Base-by-base conservation (phyloP, 2,797 vertebrate species). In the Falco columbarius region DNA sequence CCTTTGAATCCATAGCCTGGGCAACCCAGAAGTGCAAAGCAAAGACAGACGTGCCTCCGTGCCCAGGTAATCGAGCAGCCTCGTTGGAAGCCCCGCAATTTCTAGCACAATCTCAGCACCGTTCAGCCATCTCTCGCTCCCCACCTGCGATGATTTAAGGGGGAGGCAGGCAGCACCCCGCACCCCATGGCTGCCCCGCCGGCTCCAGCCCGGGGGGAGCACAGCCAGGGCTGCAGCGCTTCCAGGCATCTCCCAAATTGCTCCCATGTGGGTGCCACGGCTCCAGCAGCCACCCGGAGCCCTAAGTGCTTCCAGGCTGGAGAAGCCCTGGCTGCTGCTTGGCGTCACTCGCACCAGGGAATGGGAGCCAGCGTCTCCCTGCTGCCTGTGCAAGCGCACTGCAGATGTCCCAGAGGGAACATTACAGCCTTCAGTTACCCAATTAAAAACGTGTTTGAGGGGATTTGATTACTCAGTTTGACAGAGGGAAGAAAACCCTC, bases 31-130 rank as follows among this genome's bases (percentile, higher is more conserved):
- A 30, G 5, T n/a, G 15, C 34, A 10, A 38, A 70, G 26, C 32
- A 0, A 10, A 40, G 8, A 3, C 34, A 2, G 14, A 29, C 0
- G 6, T 2, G 10, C 30, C 81, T 51, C 58, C 32, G 3, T 3
- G 2, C 10, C 7, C 29, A 5, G 29, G 14, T 19, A 12, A 12
- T 44, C 63, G 24, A 9, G 44, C 0, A 0, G 8, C 59, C 63
- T 54, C 26, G 1, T 1, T 23, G 34, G 30, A 40, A 61, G 71
- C 9, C n/a, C 38, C n/a, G 1, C 0, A 34, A n/a, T 9, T 84
- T 54, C 47, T 19, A 34, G 38, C 26, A 10, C 32, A 36, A n/a
- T 19, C 62, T 59, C 86, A 49, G 81, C 32, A 12, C 70, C 14
- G 1, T 27, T 51, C 54, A 14, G 17, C 26, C 9, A 0, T 24